These are phyloP conservation scores for Epirrhoe alternata DNA, from an alignment of 2,888 invertebrate genomes.

Conservation along the genomic window DNA sequence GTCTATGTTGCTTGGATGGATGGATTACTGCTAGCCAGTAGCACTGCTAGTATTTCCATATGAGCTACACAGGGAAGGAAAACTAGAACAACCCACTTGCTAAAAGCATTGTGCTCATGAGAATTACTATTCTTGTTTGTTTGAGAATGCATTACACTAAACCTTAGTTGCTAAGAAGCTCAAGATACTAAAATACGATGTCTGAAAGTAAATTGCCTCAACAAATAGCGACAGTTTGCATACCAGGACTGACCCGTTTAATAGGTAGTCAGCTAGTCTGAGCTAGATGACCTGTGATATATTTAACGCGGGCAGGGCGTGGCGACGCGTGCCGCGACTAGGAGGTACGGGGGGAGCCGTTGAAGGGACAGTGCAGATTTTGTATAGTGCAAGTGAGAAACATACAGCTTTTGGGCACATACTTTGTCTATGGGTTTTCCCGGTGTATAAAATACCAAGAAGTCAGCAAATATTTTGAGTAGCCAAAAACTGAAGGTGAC, in stretches of 20 bases:
- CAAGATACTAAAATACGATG: constrained; percentile 13
- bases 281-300: constrained; percentile 73
- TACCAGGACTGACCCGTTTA: constrained; percentile 42
- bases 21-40: too few relatives aligned
- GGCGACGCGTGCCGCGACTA: constrained; percentile 75
- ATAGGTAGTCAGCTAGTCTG: constrained; percentile 47
- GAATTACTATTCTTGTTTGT: too few relatives aligned
- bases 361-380: constrained; percentile 67
- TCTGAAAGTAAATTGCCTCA: constrained; percentile 10
- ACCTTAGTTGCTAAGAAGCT: not conserved
- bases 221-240: constrained; percentile 15
- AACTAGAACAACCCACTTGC: too few relatives aligned
- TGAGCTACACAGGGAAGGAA: too few relatives aligned
- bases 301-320: constrained; percentile 74
- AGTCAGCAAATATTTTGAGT: too few relatives aligned
- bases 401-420: constrained; percentile 7
- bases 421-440: too few relatives aligned
- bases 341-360: constrained; percentile 51
- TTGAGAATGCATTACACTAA: too few relatives aligned
- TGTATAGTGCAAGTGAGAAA: constrained; percentile 47
- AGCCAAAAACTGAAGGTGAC: too few relatives aligned
- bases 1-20: too few relatives aligned
- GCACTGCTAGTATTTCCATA: too few relatives aligned
- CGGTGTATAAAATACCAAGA: too few relatives aligned
- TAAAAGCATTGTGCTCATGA: too few relatives aligned